Conservation (phyloP, 2,797 vertebrate species). For the Champsocephalus gunnari region DNA sequence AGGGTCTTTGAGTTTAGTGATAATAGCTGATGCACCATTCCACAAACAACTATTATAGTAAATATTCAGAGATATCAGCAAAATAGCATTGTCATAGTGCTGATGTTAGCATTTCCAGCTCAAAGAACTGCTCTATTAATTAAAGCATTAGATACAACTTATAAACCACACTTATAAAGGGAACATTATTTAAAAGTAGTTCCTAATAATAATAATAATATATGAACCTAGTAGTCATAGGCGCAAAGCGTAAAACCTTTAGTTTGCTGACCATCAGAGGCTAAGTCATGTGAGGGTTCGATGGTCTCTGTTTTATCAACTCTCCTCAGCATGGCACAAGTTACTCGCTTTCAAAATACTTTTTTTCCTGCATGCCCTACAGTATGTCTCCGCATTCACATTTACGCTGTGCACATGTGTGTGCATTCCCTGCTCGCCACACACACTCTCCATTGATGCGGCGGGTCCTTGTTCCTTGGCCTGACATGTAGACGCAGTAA, state of each 20-base stretch:
- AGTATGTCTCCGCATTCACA: constrained; percentile 33
- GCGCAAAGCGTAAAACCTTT: constrained; percentile 16
- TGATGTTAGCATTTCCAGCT: background rate
- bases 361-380: constrained; percentile 41
- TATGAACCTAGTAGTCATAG: constrained; percentile 20
- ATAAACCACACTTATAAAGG: constrained; percentile 15
- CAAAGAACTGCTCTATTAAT: background rate
- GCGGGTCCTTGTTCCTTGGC: constrained; percentile 67
- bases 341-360: constrained; percentile 40
- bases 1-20: too few relatives aligned
- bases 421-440: constrained; percentile 32
- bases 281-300: constrained; percentile 23
- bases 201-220: constrained; percentile 9
- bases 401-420: constrained; percentile 16
- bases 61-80: too few relatives aligned
- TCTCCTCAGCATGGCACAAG: constrained; percentile 25
- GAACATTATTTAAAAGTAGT: constrained; percentile 1
- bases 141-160: constrained; percentile 4
- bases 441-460: constrained; percentile 43
- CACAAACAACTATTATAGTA: too few relatives aligned
- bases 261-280: constrained; percentile 29
- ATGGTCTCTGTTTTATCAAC: constrained; percentile 46
- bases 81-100: background rate
- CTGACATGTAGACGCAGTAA: constrained; percentile 75
- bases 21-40: background rate